Conservation (phyloP, 35 echinoderm and acorn worm genomes). For the Stichopus chloronotus region DNA sequence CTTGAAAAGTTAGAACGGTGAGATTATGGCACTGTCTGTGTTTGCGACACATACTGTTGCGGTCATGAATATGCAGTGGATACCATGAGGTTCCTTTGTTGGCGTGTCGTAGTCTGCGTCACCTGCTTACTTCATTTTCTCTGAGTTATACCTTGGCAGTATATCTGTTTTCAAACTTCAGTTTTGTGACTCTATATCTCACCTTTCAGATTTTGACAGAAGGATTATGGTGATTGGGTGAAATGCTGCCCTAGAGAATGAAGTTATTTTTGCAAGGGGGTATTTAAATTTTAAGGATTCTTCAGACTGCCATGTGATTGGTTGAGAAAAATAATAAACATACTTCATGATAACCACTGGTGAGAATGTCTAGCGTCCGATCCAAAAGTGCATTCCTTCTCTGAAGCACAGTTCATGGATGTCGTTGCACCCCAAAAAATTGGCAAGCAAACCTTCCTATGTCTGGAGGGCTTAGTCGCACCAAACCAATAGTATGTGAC, state of each 20-base stretch:
- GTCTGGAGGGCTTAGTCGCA: background rate
- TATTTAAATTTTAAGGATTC: slow-evolving; percentile 41
- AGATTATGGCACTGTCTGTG: background rate
- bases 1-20: background rate
- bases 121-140: slow-evolving; percentile 14
- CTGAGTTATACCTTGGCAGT: background rate
- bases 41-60: background rate
- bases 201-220: slow-evolving; percentile 33
- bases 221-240: slow-evolving; percentile 18
- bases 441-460: background rate
- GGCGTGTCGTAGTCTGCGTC: background rate
- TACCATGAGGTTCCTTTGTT: background rate
- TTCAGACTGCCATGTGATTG: slow-evolving; percentile 34
- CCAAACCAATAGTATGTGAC: background rate
- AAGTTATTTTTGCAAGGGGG: slow-evolving; percentile 46
- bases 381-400: slow-evolving; percentile 20
- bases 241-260: slow-evolving; percentile 46
- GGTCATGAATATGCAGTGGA: background rate
- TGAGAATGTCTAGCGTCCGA: slow-evolving; percentile 44
- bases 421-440: slow-evolving; percentile 35
- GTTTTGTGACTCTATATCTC: slow-evolving; percentile 24
- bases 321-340: slow-evolving; percentile 43
- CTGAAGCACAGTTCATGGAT: background rate
- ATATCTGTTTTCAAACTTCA: slow-evolving; percentile 21
- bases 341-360: slow-evolving; percentile 47